Base-by-base conservation (phyloP, 2,888 invertebrate genomes). In the Cephus spinipes region DNA sequence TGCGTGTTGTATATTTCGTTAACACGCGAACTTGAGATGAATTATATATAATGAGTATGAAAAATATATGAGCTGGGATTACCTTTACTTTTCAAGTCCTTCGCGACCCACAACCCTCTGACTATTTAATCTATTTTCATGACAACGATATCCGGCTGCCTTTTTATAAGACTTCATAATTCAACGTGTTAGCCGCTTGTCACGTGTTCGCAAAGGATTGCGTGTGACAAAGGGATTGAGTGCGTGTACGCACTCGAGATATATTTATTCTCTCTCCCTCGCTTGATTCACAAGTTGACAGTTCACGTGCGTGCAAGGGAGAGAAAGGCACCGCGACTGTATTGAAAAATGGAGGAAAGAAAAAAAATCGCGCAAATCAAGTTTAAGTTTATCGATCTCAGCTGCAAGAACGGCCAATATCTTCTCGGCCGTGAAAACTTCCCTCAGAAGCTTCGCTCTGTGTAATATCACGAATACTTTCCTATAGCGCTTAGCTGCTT, bases 101-200 rank as follows among this genome's bases (percentile, higher is more conserved):
- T 55, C 6, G 6, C 9, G 23, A 55, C 55, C 55, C 55, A 23
- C 12, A 3, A 32, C 30, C 71, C 71, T 55, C 55, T 71, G 33
- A 32, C 32, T 32, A 32, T 71, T 71, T 71, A 71, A 71, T 33
- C 71, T 23, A 71, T 71, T 71, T 71, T 71, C 71, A 71, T 71
- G 33, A 31, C 32, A 71, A 32, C 30, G 12, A 33, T 11, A 32
- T 71, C 71, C 32, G 71, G 31, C 23, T 31, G 9, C 31, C 23
- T 33, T 31, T 33, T 31, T 71, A 71, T 32, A 32, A 71, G 33
- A 23, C 71, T 71, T 33, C 55, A 23, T 55, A 55, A 55, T 23
- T 31, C 71, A 33, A 33, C 71, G 71, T 4, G 71, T 71, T 31
- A 71, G 71, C 71, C 31, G 33, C 31, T 71, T 33, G 33, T 71